These are phyloP conservation scores for Tachysurus vachellii DNA, from an alignment of 2,113 vertebrate species.

Conservation along the genomic window DNA sequence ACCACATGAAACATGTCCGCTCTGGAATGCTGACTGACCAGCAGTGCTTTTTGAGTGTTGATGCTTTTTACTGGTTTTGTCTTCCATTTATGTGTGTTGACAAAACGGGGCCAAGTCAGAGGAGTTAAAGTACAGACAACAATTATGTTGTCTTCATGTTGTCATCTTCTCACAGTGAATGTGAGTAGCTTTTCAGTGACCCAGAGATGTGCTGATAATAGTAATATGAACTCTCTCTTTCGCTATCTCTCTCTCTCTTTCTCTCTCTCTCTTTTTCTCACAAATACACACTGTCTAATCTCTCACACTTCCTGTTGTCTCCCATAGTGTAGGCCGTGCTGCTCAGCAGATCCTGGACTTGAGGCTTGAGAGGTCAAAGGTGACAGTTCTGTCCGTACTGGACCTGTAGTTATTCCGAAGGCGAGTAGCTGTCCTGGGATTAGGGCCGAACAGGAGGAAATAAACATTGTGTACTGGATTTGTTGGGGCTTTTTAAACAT, in stretches of 20 bases:
- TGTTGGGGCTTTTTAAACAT: conserved; percentile 53
- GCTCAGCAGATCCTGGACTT: conserved; percentile 24
- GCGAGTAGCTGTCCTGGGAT: conserved; percentile 33
- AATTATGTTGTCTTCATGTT: conserved; percentile 40
- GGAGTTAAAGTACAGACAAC: conserved; percentile 42
- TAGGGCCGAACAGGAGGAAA: conserved; percentile 54
- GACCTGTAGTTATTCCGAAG: conserved; percentile 58
- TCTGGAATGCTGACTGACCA: conserved; percentile 50
- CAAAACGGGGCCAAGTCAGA: conserved; percentile 45
- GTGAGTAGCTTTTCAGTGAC: conserved; percentile 62
- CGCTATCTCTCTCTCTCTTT: conserved; percentile 35
- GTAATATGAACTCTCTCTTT: conserved; percentile 27
- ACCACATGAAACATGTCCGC: neutral
- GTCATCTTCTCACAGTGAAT: conserved; percentile 35
- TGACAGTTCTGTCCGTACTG: conserved; percentile 60
- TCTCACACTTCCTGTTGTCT: conserved; percentile 41
- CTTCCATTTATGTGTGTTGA: conserved; percentile 45
- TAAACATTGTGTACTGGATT: conserved; percentile 53
- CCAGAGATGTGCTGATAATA: conserved; percentile 40
- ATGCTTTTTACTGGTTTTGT: conserved; percentile 19
- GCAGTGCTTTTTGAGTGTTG: conserved; percentile 8
- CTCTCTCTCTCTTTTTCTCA: conserved; percentile 32
- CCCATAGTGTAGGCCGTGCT: conserved; percentile 41
- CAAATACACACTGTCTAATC: conserved; percentile 40
- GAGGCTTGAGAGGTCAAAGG: conserved; percentile 60